Percentiles rank a stretch among this genome's conserved stretches.
These are phyloP conservation scores for Gastrophysa polygoni DNA, from an alignment of 2,888 invertebrate genomes.

Conservation along the genomic window DNA sequence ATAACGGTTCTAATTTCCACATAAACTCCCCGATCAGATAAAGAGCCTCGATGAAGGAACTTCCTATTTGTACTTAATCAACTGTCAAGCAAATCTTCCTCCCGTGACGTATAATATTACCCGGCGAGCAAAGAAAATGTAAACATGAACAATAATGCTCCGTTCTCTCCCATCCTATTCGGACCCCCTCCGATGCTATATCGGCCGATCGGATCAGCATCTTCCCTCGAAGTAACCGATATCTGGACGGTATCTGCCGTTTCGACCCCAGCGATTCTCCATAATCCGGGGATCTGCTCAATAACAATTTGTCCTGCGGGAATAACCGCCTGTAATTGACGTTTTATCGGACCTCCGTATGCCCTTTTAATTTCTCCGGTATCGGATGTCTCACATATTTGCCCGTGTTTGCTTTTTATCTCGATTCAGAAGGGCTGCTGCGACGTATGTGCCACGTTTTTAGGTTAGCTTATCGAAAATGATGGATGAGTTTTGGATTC, in stretches of 20 bases:
- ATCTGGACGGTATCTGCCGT: conserved; percentile 34
- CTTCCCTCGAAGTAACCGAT: conserved; percentile 30
- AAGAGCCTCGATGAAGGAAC: too few relatives aligned
- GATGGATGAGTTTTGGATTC: conserved; percentile 5
- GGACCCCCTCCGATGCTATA: conserved; percentile 16
- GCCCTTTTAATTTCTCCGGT: conserved; percentile 37
- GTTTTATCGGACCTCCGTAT: conserved; percentile 46
- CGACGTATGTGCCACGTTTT: conserved; percentile 11
- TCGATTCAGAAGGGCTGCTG: conserved; percentile 1
- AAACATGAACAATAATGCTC: neutral
- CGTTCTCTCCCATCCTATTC: neutral
- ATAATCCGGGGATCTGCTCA: conserved; percentile 51
- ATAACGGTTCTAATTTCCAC: too few relatives aligned
- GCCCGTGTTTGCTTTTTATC: conserved; percentile 18
- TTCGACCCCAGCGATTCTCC: conserved; percentile 47
- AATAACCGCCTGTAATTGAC: conserved; percentile 46
- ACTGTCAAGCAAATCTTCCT: too few relatives aligned
- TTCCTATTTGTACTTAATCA: too few relatives aligned
- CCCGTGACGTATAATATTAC: neutral
- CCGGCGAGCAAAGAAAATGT: neutral
- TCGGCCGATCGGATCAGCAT: conserved; percentile 34
- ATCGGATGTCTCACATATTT: conserved; percentile 19
- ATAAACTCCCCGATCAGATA: too few relatives aligned
- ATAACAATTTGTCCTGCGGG: conserved; percentile 54
- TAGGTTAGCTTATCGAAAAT: conserved; percentile 4